phyloP scores from a whole-genome alignment of 1,140 invertebrate genomes.

The Armadillidium nasatum region DNA sequence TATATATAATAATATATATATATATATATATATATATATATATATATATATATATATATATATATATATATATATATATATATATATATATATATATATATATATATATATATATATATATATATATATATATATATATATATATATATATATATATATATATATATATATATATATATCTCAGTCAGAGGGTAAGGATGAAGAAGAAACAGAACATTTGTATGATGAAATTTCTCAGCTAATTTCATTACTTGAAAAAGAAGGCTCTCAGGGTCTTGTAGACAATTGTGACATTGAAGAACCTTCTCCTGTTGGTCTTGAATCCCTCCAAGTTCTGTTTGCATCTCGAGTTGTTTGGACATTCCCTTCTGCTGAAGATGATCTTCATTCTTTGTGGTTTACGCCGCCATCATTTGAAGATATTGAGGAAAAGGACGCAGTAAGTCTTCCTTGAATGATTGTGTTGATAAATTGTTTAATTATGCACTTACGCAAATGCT shows the following conservation, averaged over 20 bases:
- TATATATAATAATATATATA: too few relatives aligned
- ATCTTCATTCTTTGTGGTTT: background rate
- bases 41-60: too few relatives aligned
- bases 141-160: too few relatives aligned
- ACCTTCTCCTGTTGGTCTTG: background rate
- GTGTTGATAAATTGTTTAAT: too few relatives aligned
- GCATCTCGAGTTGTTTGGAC: background rate
- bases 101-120: too few relatives aligned
- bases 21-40: too few relatives aligned
- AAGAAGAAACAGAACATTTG: conserved; percentile 11
- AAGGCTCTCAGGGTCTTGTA: background rate
- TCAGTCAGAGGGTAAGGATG: background rate
- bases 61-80: too few relatives aligned
- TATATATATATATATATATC: too few relatives aligned
- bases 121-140: too few relatives aligned
- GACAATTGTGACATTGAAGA: background rate
- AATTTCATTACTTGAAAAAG: background rate
- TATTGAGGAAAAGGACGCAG: background rate
- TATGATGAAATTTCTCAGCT: conserved; percentile 22
- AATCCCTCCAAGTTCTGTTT: background rate
- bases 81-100: too few relatives aligned
- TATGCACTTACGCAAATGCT: too few relatives aligned
- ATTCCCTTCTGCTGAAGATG: background rate
- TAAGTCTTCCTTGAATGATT: background rate
- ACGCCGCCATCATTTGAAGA: background rate